A percentile compares a stretch with the other conserved stretches of the same genome.
phyloP scores from a whole-genome alignment of 2,888 invertebrate genomes.

The Gastrophysa polygoni region DNA sequence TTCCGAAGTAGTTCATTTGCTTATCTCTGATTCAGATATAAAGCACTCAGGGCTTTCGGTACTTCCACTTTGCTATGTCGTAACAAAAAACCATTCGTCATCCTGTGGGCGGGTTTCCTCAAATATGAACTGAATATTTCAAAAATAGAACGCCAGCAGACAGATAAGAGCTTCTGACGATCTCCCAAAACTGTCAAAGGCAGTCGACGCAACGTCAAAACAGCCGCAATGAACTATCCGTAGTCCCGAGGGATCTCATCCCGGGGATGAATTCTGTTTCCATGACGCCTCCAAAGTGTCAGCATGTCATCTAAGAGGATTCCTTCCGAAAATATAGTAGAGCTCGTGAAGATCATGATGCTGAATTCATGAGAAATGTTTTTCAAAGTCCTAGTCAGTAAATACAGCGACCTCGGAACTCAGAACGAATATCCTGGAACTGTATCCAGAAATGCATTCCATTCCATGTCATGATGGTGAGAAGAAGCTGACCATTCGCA shows the following conservation, averaged over 20 bases:
- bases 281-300: not conserved
- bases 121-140: not conserved
- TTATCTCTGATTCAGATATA: too few species aligned
- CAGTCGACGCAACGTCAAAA: not conserved
- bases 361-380: too few species aligned
- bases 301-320: not conserved
- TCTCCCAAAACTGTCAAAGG: constrained; percentile 6
- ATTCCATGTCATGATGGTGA: too few species aligned
- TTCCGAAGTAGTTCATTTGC: too few species aligned
- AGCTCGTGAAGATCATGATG: not conserved
- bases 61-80: too few species aligned
- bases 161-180: not conserved
- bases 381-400: too few species aligned
- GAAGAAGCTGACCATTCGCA: too few species aligned
- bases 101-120: not conserved
- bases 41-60: too few species aligned
- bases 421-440: too few species aligned
- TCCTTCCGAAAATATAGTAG: not conserved
- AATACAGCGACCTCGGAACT: too few species aligned
- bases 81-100: too few species aligned
- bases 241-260: not conserved
- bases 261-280: constrained; percentile 3
- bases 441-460: too few species aligned
- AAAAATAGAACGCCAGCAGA: not conserved
- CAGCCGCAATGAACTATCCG: constrained; percentile 9